Base-by-base conservation (phyloP, 1,140 invertebrate species). In the Delia radicum region DNA sequence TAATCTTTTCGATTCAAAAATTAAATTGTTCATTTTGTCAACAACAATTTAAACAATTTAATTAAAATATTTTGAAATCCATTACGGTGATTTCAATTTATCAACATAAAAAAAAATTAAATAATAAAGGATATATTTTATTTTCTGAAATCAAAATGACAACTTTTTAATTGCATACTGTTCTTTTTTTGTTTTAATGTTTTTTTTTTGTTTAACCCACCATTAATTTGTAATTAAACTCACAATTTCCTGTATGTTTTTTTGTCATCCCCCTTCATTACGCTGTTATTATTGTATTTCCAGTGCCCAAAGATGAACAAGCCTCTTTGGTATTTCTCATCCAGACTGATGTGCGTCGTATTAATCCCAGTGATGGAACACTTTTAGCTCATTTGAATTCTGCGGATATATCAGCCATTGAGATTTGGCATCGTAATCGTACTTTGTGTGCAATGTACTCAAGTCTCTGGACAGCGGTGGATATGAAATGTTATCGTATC, bases 361-460 rank as follows among this genome's bases (percentile, higher is more conserved):
- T 82, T 42, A 78, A 78, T 76, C 81, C 65, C 7, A 15, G 31
- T n/a, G 74, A 55, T 42, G 76, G 76, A 10, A 42, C n/a, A 33
- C 31, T 74, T 24, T 42, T 75, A 26, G 61, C 29, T 10, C 29
- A 73, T 27, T 46, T 73, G 21, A 69, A 62, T 46, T 72, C 78
- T 33, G 15, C 72, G 27, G 77, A 77, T 71, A 48, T 77, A 28
- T 71, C 79, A 8, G 82, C 81, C 62, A 79, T 85, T 63, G 82
- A 86, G 79, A 81, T 82, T 71, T 83, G 85, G 76, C 89, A 90
- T 82, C 82, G 88, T 76, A 92, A 92, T 85, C 85, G 91, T 28
- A 89, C 90, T 15, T 81, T 93, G 1, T 95, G 93, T 87, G 93
- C 91, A 87, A 87, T 92, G 63, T 89, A 92, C 80, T 89, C 90